A percentile compares a stretch with the other conserved stretches of the same genome.
Evolutionary conservation across 1,140 invertebrate genomes (phyloP).

Genomic region (Aleiodes sp.): DNA sequence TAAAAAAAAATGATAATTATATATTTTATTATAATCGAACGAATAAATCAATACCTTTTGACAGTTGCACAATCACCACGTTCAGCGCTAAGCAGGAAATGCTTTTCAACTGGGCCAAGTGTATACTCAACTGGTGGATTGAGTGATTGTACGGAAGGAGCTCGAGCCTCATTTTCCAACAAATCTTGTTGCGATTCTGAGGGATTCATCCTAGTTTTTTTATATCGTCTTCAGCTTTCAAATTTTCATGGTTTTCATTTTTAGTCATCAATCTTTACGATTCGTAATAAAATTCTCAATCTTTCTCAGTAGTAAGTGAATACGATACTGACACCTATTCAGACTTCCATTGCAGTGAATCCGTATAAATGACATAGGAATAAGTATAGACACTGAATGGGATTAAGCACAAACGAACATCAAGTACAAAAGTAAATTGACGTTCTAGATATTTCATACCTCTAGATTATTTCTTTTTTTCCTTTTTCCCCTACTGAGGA

Average conservation of each 20-base stretch:
- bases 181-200: conserved; percentile 66
- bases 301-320: background rate
- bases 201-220: conserved; percentile 53
- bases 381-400: conserved; percentile 40
- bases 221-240: background rate
- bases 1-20: too few species aligned
- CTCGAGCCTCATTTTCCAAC: conserved; percentile 52
- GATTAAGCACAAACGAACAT: conserved; percentile 47
- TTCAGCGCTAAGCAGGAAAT: conserved; percentile 85
- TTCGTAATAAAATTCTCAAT: conserved; percentile 1
- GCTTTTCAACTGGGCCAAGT: conserved; percentile 83
- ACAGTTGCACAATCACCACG: conserved; percentile 87
- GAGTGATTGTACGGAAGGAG: conserved; percentile 47
- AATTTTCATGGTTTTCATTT: background rate
- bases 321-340: conserved; percentile 21
- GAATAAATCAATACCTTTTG: conserved; percentile 69
- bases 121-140: conserved; percentile 69
- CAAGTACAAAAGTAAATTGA: conserved; percentile 29
- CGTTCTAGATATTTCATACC: conserved; percentile 28
- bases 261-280: background rate
- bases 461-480: background rate
- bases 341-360: conserved; percentile 24
- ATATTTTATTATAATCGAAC: too few species aligned
- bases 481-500: background rate
- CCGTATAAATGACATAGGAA: conserved; percentile 32